Conservation (phyloP, 2,797 vertebrate genomes). For the Artibeus lituratus region DNA sequence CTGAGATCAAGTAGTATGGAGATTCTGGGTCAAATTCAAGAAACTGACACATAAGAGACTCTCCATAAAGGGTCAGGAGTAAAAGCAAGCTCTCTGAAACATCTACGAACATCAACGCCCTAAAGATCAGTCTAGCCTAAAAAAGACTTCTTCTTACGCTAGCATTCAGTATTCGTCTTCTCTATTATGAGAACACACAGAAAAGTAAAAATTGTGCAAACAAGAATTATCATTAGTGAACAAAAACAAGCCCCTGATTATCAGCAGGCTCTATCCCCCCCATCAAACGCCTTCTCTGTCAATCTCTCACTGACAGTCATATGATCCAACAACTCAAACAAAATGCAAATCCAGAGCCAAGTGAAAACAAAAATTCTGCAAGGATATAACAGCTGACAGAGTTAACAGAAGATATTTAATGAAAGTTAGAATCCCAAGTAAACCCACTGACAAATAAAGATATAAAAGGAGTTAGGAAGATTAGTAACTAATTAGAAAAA, state of each 20-base stretch:
- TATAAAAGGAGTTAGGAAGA: background rate
- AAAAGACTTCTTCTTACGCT: background rate
- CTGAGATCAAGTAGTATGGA: background rate
- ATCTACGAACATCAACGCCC: background rate
- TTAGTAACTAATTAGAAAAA: constrained; percentile 3
- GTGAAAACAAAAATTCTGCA: background rate
- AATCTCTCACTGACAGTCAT: background rate
- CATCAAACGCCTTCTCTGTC: background rate
- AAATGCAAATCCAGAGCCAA: background rate
- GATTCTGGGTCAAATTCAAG: background rate
- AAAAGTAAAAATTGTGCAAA: background rate
- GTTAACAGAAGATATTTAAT: background rate
- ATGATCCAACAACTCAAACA: background rate
- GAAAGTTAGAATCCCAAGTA: background rate
- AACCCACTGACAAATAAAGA: background rate
- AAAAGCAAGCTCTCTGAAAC: background rate
- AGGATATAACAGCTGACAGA: background rate
- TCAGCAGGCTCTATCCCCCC: background rate
- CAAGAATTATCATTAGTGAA: background rate
- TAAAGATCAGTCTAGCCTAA: background rate
- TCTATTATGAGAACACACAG: background rate
- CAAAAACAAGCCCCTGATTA: background rate
- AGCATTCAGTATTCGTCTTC: background rate
- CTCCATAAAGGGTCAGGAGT: background rate
- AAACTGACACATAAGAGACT: background rate